Evolutionary conservation across 2,797 vertebrate genomes (phyloP).

Genomic region (Periparus ater): DNA sequence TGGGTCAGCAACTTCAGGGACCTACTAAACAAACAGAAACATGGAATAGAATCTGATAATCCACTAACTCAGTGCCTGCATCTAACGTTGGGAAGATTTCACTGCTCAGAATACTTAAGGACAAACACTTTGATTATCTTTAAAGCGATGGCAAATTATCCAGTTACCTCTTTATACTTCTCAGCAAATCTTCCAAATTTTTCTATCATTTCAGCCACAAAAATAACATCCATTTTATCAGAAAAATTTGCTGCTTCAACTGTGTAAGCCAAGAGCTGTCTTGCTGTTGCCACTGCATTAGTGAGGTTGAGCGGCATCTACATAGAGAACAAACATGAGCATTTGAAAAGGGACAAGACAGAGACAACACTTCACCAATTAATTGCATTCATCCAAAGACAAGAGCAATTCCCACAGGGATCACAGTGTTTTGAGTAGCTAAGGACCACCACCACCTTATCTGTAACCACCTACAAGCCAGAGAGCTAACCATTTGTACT

Average conservation of each 20-base stretch:
- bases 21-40: constrained; percentile 72
- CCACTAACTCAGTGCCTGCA: constrained; percentile 30
- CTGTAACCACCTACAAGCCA: background rate
- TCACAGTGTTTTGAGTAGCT: background rate
- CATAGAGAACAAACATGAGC: background rate
- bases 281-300: constrained; percentile 89
- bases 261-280: constrained; percentile 89
- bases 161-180: constrained; percentile 93
- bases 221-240: constrained; percentile 98
- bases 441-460: background rate
- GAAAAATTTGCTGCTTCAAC: constrained; percentile 95
- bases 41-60: constrained; percentile 58
- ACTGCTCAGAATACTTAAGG: constrained; percentile 15
- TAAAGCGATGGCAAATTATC: constrained; percentile 26
- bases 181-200: constrained; percentile 96
- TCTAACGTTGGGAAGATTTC: constrained; percentile 17
- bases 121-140: background rate
- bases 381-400: background rate
- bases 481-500: background rate
- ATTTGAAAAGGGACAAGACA: background rate
- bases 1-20: constrained; percentile 68
- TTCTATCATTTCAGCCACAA: constrained; percentile 98
- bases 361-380: background rate
- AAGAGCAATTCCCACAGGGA: background rate
- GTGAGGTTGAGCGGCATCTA: constrained; percentile 97